Conservation (phyloP, 2,113 vertebrate genomes). For the Hystrix brachyura region DNA sequence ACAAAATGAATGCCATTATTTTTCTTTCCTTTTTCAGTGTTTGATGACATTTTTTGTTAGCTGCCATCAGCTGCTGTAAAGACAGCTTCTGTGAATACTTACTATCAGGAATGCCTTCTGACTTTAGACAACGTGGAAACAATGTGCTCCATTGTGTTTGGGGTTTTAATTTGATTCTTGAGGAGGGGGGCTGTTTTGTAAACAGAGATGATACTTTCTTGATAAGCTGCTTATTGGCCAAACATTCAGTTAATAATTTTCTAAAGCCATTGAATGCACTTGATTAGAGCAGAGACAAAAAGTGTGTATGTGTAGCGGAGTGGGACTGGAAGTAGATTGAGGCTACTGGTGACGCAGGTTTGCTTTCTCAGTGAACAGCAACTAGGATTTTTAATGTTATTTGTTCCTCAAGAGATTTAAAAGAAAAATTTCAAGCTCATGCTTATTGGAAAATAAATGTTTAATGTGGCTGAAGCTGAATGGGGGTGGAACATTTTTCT, state of each 20-base stretch:
- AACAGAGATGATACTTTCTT: constrained; percentile 32
- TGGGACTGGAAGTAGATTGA: background rate
- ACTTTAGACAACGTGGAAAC: constrained; percentile 48
- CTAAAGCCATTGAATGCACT: constrained; percentile 46
- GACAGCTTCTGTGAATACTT: constrained; percentile 34
- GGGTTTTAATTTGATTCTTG: constrained; percentile 52
- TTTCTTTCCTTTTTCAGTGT: background rate
- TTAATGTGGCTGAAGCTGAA: constrained; percentile 43
- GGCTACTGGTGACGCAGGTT: background rate
- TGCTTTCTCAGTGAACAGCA: constrained; percentile 59
- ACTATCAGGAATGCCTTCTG: constrained; percentile 32
- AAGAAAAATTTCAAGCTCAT: constrained; percentile 35
- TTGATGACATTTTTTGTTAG: constrained; percentile 65
- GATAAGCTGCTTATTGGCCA: constrained; percentile 71
- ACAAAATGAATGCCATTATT: constrained; percentile 39
- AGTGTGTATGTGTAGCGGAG: background rate
- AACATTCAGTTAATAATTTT: constrained; percentile 62
- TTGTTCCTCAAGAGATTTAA: constrained; percentile 56
- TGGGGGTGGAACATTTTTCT: constrained; percentile 21
- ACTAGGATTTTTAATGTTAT: constrained; percentile 50
- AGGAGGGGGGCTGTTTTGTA: constrained; percentile 5
- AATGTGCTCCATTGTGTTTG: background rate
- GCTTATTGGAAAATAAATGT: constrained; percentile 58
- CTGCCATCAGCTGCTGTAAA: constrained; percentile 30
- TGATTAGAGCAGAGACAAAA: background rate